Evolutionary conservation across 2,888 invertebrate genomes (phyloP), one percentile per base, ranked within the genome.

Genomic region (Amphipoea lucens): DNA sequence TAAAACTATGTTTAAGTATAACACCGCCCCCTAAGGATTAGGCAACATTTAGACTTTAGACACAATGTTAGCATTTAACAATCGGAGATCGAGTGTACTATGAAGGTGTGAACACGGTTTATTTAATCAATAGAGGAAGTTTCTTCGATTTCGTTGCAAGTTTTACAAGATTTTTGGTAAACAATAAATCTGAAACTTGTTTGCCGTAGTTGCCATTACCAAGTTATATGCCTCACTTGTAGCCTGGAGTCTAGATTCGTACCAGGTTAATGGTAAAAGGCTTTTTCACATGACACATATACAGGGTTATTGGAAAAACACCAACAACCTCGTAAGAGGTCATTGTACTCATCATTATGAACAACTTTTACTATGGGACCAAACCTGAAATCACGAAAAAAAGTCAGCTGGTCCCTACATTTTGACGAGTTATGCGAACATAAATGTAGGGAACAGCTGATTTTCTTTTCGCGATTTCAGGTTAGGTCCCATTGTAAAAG

Each of bases 51-150:
- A 85, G 69, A 88, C 81, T 73, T 87, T 85, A 87, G 77, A 88
- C 87, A 88, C 88, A 87, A 70, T 12, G 76, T 86, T 87, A 88
- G 87, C 88, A 73, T 76, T 70, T 66, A 77, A 65, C 42, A 69
- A 85, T 78, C 14, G 73, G 74, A 81, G 85, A 83, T 83, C 76
- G n/a, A 78, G 45, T 60, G 1, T 67, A 79, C 77, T 75, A 62
- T 57, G 54, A 74, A 78, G 76, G 67, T 65, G 20, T 42, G 60
- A 83, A 81, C 71, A 73, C 42, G 42, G 12, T 0, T n/a, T 36
- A 40, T 12, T 29, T 51, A 60, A 36, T 4, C n/a, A n/a, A 36
- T 4, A 29, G 9, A 23, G 17, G 3, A 20, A 36, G 11, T n/a
- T 70, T 17, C 40, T 54, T 65, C 1, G 7, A 23, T 70, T 29